Evolutionary conservation across 30 jellyfish, hydroid and myxozoan species (phyloP).

Genomic region (Turritopsis rubra): DNA sequence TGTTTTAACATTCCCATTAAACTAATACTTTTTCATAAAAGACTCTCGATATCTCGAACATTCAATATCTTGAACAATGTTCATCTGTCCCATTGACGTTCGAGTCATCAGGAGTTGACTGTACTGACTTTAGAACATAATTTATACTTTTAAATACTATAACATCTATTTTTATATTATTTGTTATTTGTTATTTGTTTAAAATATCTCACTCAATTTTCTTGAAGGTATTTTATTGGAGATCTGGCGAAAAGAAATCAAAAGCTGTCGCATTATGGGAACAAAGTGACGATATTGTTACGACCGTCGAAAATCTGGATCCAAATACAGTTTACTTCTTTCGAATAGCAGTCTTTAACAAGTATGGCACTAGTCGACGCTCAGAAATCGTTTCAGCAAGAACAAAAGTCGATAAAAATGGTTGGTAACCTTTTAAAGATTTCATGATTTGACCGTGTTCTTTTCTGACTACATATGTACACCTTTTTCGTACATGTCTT

Average conservation of each 20-base stretch:
- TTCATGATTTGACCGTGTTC: no score
- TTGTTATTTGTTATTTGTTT: neutral
- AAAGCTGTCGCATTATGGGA: conserved; percentile 28
- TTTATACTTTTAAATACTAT: no score
- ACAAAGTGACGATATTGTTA: conserved; percentile 37
- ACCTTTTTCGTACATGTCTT: no score
- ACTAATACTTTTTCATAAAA: no score
- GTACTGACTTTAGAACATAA: no score
- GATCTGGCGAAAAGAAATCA: neutral
- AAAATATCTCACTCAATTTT: neutral
- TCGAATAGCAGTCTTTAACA: conserved; percentile 66
- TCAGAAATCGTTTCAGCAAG: conserved; percentile 32
- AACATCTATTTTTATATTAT: no score
- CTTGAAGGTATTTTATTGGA: conserved; percentile 54
- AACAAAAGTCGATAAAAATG: conserved; percentile 27
- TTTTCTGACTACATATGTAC: no score
- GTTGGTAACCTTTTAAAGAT: neutral
- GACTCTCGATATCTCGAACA: no score
- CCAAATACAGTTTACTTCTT: conserved; percentile 60
- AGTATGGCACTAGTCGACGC: conserved; percentile 82
- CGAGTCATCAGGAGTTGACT: no score
- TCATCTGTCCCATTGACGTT: no score
- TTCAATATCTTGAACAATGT: no score
- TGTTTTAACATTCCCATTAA: no score
- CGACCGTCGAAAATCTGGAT: conserved; percentile 37